Conservation (phyloP, 2,113 vertebrate species). For the Brachypteracias leptosomus region DNA sequence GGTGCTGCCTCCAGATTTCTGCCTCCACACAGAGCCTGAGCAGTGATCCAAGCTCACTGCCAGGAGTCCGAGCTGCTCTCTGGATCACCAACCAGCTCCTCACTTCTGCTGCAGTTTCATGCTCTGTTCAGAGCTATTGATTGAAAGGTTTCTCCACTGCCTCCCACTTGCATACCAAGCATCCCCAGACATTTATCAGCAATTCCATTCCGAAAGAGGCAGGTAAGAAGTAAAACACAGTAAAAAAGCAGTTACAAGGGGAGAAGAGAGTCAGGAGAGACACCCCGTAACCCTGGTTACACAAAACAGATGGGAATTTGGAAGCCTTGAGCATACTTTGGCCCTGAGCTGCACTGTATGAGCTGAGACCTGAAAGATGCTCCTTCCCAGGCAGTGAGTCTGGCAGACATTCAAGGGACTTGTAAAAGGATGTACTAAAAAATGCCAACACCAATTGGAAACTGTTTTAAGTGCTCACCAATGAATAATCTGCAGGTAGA, state of each 20-base stretch:
- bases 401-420: neutral
- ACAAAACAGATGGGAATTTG: neutral
- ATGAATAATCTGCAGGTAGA: neutral
- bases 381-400: neutral
- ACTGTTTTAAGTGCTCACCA: neutral
- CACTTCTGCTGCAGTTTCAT: neutral
- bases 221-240: neutral
- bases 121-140: neutral
- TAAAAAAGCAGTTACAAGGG: neutral
- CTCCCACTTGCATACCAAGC: neutral
- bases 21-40: neutral
- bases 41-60: neutral
- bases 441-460: neutral
- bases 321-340: neutral
- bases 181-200: neutral
- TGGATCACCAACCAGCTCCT: neutral
- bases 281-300: neutral
- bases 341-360: neutral
- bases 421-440: neutral
- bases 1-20: too few relatives aligned
- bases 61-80: neutral
- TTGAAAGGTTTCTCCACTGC: neutral
- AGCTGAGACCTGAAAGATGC: neutral
- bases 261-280: neutral
- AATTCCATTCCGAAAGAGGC: neutral